Evolutionary conservation across 2,113 vertebrate species (phyloP), one percentile per base, ranked within the genome.

Genomic region (Brachyhypopomus gauderio): DNA sequence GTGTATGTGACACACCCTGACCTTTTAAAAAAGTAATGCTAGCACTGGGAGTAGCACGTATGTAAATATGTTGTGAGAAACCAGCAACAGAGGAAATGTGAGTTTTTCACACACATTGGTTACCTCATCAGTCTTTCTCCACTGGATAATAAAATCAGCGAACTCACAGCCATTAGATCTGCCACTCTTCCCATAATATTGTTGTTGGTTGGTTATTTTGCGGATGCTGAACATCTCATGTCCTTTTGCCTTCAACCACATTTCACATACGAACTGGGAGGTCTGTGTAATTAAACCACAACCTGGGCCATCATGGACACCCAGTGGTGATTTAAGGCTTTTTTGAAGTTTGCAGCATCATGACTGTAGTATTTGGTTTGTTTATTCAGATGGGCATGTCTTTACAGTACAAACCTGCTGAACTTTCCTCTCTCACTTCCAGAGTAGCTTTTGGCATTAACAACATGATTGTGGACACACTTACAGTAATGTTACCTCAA

Each of bases 191-290:
- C 66, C 72, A 80, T 79, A 56, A 75, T 83, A 78, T 81, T 79
- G 67, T 45, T 80, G 63, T 82, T 84, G 80, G 80, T 77, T 38
- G 60, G 66, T 75, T 71, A 74, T 72, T 69, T 58, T 81, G 56
- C 69, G 83, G 80, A 82, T 62, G 56, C 34, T 77, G 45, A 77
- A 66, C 70, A 78, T 80, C 60, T 34, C 69, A 71, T 82, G 36
- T 80, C 41, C 77, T 82, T 77, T 82, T 60, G 45, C 59, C 69
- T 59, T 52, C 77, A 76, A 84, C 80, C 83, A 62, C 85, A 80
- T 84, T 82, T 86, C 77, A 76, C 71, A 72, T 82, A 63, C 79
- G 56, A 78, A 60, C 69, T 78, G 83, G 85, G 85, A 78, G 85
- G 85, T 86, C 83, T 55, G 69, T 74, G 77, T 79, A 75, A 84